Percentiles rank a stretch among this genome's conserved stretches.
phyloP scores from a whole-genome alignment of 2,113 vertebrate genomes.

The Excalfactoria chinensis region DNA sequence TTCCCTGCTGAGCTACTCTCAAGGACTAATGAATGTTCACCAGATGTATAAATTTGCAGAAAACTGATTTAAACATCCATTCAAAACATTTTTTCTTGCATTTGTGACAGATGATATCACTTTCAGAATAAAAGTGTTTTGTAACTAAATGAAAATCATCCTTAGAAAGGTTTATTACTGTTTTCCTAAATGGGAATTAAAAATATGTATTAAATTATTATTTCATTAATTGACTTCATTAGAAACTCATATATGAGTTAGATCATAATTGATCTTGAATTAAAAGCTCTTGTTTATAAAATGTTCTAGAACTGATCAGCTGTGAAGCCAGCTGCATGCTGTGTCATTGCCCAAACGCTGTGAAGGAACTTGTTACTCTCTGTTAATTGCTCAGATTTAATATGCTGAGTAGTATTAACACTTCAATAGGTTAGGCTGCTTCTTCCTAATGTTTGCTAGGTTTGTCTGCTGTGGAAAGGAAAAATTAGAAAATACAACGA shows the following conservation, averaged over 20 bases:
- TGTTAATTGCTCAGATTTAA: constrained; percentile 30
- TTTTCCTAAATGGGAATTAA: constrained; percentile 45
- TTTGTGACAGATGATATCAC: neutral
- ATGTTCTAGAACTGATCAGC: constrained; percentile 46
- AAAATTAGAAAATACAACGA: neutral
- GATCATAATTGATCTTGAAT: constrained; percentile 61
- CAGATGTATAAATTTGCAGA: neutral
- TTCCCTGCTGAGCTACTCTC: too few species aligned
- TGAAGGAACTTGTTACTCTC: constrained; percentile 17
- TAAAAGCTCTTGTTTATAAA: constrained; percentile 60
- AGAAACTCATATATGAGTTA: constrained; percentile 56
- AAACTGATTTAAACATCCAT: neutral
- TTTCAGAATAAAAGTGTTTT: neutral
- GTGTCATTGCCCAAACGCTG: constrained; percentile 30
- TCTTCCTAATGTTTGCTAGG: neutral
- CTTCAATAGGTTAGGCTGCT: neutral
- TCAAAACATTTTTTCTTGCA: neutral
- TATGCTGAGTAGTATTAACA: neutral
- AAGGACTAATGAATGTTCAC: too few species aligned
- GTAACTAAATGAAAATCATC: constrained; percentile 4
- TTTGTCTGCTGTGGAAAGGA: neutral
- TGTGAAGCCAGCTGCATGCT: neutral
- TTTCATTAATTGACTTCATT: constrained; percentile 61
- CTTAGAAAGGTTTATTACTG: constrained; percentile 24
- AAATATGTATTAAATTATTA: constrained; percentile 32